These are phyloP conservation scores for Gari tellinella DNA, from an alignment of 2,888 invertebrate genomes.

Conservation along the genomic window DNA sequence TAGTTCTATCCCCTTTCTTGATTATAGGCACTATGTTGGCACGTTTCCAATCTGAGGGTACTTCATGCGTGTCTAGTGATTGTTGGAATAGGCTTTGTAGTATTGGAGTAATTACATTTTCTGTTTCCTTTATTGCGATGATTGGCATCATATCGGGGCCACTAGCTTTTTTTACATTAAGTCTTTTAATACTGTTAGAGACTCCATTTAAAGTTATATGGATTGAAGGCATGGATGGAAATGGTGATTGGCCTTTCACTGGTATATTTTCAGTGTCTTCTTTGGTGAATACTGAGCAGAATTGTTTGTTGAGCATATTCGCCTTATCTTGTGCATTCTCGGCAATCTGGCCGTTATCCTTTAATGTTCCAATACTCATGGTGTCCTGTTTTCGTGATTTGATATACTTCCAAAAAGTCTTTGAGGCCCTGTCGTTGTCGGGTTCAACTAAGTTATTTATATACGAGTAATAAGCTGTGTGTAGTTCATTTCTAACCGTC, in stretches of 20 bases:
- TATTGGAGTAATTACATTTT: too few species aligned
- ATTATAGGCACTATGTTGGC: constrained; percentile 27
- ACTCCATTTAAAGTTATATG: constrained; percentile 10
- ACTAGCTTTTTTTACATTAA: too few species aligned
- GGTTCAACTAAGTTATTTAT: constrained; percentile 22
- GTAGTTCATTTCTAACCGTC: too few species aligned
- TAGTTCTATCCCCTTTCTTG: constrained; percentile 25
- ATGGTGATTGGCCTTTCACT: constrained; percentile 23
- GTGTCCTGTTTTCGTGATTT: constrained; percentile 29
- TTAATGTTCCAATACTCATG: constrained; percentile 25
- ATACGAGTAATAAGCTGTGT: constrained; percentile 23
- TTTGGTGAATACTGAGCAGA: too few species aligned
- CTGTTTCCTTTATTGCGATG: too few species aligned
- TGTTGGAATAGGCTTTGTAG: too few species aligned
- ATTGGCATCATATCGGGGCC: too few species aligned
- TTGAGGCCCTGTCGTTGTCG: constrained; percentile 17
- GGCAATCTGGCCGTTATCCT: constrained; percentile 15
- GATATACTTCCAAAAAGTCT: constrained; percentile 19
- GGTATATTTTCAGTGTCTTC: constrained; percentile 12
- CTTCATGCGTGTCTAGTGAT: too few species aligned
- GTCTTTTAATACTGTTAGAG: not conserved
- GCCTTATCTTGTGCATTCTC: constrained; percentile 29
- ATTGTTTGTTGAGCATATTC: constrained; percentile 34
- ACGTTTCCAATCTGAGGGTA: constrained; percentile 30
- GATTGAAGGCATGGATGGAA: constrained; percentile 17